These are phyloP conservation scores for Lasioglossum vierecki DNA, from an alignment of 2,888 invertebrate species.

Conservation along the genomic window DNA sequence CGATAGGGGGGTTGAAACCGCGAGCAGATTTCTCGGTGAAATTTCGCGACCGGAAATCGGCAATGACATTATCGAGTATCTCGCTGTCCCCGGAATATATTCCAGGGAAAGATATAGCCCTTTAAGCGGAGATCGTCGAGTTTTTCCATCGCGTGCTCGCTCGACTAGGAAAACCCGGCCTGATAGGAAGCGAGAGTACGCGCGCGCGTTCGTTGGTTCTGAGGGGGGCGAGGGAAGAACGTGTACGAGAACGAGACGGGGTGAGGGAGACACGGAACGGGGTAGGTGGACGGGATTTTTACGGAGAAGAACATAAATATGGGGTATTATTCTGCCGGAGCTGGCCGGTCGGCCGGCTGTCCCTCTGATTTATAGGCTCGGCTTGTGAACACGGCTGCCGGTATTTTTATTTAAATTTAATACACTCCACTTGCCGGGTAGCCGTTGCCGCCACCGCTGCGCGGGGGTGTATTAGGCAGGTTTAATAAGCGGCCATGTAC, in stretches of 20 bases:
- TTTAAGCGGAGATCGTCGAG: constrained; percentile 22
- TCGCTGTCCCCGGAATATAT: constrained; percentile 28
- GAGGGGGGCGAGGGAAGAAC: constrained; percentile 21
- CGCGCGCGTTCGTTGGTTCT: constrained; percentile 23
- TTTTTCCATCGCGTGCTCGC: constrained; percentile 30
- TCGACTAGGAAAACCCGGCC: constrained; percentile 44
- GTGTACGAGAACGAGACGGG: constrained; percentile 42
- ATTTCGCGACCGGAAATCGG: constrained; percentile 18
- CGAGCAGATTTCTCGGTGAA: neutral
- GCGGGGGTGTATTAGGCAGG: constrained; percentile 76
- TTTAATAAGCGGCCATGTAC: constrained; percentile 71
- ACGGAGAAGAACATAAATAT: constrained; percentile 81
- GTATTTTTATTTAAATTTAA: constrained; percentile 84
- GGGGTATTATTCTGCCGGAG: constrained; percentile 82
- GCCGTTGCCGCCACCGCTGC: constrained; percentile 1
- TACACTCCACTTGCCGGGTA: constrained; percentile 77
- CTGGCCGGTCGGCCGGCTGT: constrained; percentile 78
- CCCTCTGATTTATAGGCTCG: constrained; percentile 82
- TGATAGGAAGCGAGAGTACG: constrained; percentile 55
- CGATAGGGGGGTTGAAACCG: neutral
- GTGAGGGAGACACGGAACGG: constrained; percentile 62
- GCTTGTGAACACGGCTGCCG: constrained; percentile 82
- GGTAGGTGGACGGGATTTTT: constrained; percentile 71
- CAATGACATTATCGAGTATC: constrained; percentile 11
- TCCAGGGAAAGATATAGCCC: constrained; percentile 7